Conservation (phyloP, 1,140 invertebrate species). For the Nebria ingens region DNA sequence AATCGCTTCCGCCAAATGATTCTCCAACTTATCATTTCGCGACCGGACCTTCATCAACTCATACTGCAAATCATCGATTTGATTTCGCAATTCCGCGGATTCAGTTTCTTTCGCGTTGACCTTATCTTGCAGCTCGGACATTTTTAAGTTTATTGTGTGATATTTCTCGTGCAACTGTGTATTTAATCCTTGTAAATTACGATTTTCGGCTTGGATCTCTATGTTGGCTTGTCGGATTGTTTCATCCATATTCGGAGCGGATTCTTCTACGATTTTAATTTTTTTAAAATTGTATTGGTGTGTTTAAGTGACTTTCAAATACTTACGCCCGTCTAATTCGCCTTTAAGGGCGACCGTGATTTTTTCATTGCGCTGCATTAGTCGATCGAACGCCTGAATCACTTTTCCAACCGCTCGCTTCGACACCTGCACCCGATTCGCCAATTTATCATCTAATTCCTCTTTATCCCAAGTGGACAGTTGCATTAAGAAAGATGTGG, state of each 20-base stretch:
- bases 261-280: constrained; percentile 36
- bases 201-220: constrained; percentile 84
- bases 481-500: constrained; percentile 90
- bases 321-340: constrained; percentile 55
- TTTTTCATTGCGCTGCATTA: constrained; percentile 89
- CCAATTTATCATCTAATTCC: constrained; percentile 90
- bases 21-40: constrained; percentile 83
- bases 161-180: constrained; percentile 89
- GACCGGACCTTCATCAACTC: constrained; percentile 81
- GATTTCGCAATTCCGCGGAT: constrained; percentile 88
- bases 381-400: constrained; percentile 88
- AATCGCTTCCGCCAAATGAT: constrained; percentile 77
- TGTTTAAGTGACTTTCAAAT: constrained; percentile 3
- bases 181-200: constrained; percentile 82
- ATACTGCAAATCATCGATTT: constrained; percentile 92
- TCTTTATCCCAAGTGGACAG: constrained; percentile 98
- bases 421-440: constrained; percentile 86
- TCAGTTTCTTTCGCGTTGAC: constrained; percentile 86
- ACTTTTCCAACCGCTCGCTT: constrained; percentile 92
- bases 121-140: constrained; percentile 84
- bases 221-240: constrained; percentile 69
- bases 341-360: constrained; percentile 80
- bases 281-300: constrained; percentile 10
- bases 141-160: constrained; percentile 83
- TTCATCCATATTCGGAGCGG: constrained; percentile 65